Base-by-base conservation (phyloP, 2,797 vertebrate genomes). In the Alfaro cultratus region DNA sequence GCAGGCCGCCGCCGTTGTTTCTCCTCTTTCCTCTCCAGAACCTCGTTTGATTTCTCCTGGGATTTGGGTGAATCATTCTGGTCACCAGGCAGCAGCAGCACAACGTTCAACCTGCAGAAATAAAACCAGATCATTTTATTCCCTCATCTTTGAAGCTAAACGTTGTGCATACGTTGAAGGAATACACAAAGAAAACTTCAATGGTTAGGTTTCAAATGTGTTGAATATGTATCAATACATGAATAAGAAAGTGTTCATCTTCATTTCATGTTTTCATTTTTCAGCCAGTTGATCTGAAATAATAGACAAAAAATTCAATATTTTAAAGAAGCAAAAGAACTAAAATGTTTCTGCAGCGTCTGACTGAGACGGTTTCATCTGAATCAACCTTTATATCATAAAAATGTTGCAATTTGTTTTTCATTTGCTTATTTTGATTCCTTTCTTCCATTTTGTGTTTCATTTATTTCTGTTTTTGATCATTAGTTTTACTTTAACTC, bases 31-130 rank as follows among this genome's bases (percentile, higher is more conserved):
- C n/a, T 46, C 70, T 60, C 21, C 18, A 43, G 73, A 57, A 73
- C 51, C 53, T 73, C 23, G 5, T 78, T 60, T 60, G 49, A 60
- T 73, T 60, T 73, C 39, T 73, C 68, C 29, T 8, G 41, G 39
- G 51, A 23, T 36, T 12, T 21, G 3, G 0, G 12, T 23, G 23
- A 51, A 36, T 77, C 55, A 55, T 71, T 41, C 47, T 53, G 47
- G 76, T 29, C 47, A 71, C 47, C 47, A 16, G 41, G 62, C 36
- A 72, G 39, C n/a, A 34, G 45, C 62, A 77, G 62, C 4, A n/a
- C 29, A 41, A 47, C 49, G 51, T 0, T 10, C 31, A 68, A 1
- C 47, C 23, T 13, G n/a, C 29, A 73, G 29, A 34, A 31, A 31
- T 31, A 60, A 29, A 57, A 16, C 4, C 12, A 31, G n/a, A 16